Evolutionary conservation across 2,888 invertebrate genomes (phyloP), one percentile per base, ranked within the genome.

Genomic region (Thereva unica): DNA sequence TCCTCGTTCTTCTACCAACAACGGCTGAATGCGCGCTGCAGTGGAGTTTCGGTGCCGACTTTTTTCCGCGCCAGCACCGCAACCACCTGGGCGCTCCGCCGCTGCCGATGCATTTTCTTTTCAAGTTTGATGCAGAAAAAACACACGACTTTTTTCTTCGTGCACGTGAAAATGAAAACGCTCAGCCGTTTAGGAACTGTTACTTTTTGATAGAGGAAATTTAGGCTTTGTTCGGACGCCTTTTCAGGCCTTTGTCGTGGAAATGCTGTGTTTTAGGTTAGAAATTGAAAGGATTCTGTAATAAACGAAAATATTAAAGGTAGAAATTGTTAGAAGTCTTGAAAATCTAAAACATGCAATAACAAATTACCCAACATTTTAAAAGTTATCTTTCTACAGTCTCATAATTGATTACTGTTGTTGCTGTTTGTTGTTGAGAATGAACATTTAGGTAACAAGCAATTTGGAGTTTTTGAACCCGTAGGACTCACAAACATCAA

Each of bases 141-240:
- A 50, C 50, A 50, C 61, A 50, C 61, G 61, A 61, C 23, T 23
- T 23, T 23, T 23, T 23, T 23, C 1, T 23, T 23, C 23, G 23
- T 23, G 23, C 23, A 61, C 61, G 61, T 61, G 61, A 50, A 61
- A 61, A 61, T 61, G 35, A 12, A 50, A 49, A 6, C 9, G 23
- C 23, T 23, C 50, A 37, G 7, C n/a, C 38, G 41, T 23, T 23
- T 23, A 23, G 23, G 23, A 23, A 23, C 23, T 23, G n/a, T 9
- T 50, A 23, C 41, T 8, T 50, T 41, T 23, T 61, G 61, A 42
- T 50, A 40, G 23, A 50, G 61, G 61, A 61, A 61, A 61, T 50
- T 61, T 61, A 49, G 41, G 50, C 23, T 8, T 61, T 61, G 41
- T 12, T 49, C 49, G 47, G 12, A 44, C n/a, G n/a, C 4, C 9